Evolutionary conservation across 2,888 invertebrate species (phyloP).

Genomic region (Tetramorium bicarinatum): DNA sequence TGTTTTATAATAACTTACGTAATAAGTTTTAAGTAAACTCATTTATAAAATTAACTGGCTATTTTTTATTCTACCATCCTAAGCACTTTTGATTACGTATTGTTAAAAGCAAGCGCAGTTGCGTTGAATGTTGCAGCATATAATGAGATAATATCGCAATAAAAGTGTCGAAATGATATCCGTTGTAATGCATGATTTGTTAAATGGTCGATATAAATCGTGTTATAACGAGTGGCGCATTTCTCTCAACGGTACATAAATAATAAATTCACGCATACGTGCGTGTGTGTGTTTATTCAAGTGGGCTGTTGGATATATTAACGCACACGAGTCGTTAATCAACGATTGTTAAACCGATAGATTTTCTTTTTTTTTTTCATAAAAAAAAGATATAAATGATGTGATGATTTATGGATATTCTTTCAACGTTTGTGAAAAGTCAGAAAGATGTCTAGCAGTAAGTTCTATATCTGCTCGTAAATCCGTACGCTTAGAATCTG

Average conservation of each 20-base stretch:
- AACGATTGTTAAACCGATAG: neutral
- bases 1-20: neutral
- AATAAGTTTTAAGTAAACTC: constrained; percentile 21
- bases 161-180: constrained; percentile 1
- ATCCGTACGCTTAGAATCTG: constrained; percentile 43
- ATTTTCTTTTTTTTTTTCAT: constrained; percentile 6
- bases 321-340: constrained; percentile 29
- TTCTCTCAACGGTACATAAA: neutral
- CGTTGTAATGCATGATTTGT: neutral
- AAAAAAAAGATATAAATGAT: neutral
- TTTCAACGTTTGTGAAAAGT: constrained; percentile 6
- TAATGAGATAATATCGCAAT: neutral
- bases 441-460: constrained; percentile 26
- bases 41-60: neutral
- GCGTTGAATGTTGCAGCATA: neutral
- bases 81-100: neutral
- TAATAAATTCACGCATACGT: neutral
- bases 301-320: neutral
- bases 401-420: constrained; percentile 22
- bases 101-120: neutral
- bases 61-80: neutral
- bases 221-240: neutral
- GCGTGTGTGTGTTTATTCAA: neutral
- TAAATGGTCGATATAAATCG: constrained; percentile 14
- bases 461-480: constrained; percentile 47